These are phyloP conservation scores for Tricholauxania praeusta DNA, from an alignment of 2,888 invertebrate genomes.

Conservation along the genomic window DNA sequence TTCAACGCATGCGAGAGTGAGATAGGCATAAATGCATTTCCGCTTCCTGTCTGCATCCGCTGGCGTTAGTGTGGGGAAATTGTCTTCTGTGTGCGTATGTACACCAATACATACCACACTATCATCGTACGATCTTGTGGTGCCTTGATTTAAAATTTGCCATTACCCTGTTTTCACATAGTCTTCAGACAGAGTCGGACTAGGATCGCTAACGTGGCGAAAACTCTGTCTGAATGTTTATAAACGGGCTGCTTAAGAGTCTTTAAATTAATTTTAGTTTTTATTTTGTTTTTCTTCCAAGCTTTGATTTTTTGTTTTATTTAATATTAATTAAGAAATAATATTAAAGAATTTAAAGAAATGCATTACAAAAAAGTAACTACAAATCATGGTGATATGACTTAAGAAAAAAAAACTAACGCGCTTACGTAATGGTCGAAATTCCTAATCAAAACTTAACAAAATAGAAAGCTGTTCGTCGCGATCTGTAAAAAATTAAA, in stretches of 20 bases:
- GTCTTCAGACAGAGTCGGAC: conserved; percentile 67
- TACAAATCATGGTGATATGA: neutral
- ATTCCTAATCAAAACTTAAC: no score
- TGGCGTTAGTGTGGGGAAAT: neutral
- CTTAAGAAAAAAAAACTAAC: neutral
- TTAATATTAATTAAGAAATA: neutral
- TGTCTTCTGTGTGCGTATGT: neutral
- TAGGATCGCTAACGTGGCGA: conserved; percentile 58
- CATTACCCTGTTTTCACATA: conserved; percentile 50
- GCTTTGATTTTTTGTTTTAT: conserved; percentile 33
- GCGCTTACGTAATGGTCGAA: neutral
- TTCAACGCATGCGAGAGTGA: conserved; percentile 41
- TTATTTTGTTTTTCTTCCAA: conserved; percentile 39
- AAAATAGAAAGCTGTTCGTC: no score
- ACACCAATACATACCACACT: neutral
- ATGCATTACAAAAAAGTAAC: neutral
- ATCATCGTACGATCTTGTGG: conserved; percentile 51
- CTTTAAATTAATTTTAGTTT: conserved; percentile 44
- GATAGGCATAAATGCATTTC: conserved; percentile 48
- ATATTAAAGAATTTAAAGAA: no score
- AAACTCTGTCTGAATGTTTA: conserved; percentile 67
- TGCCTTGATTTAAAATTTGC: conserved; percentile 34
- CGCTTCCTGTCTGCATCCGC: conserved; percentile 30
- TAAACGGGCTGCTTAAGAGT: conserved; percentile 48
- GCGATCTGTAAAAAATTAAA: no score